phyloP scores from a whole-genome alignment of 1,140 invertebrate species.

The Drosophila nikananu region DNA sequence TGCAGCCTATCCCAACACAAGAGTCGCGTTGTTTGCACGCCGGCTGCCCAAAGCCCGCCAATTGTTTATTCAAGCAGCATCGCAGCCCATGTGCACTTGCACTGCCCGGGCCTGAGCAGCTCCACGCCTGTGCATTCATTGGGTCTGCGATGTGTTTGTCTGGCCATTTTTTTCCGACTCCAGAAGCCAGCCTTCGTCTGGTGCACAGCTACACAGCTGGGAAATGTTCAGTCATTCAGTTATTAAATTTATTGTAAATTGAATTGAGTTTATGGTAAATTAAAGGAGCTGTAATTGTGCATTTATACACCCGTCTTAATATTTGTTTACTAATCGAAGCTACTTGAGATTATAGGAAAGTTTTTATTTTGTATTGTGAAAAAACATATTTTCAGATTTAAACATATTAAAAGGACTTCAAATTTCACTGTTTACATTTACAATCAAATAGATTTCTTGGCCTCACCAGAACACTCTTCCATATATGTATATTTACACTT shows the following conservation, averaged over 20 bases:
- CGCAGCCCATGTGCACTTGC: slow-evolving; percentile 35
- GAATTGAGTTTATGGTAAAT: background rate
- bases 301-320: too few species aligned
- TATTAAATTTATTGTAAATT: background rate
- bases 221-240: background rate
- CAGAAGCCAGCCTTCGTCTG: slow-evolving; percentile 4
- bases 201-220: slow-evolving; percentile 23
- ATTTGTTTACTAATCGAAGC: background rate
- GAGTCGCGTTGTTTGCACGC: slow-evolving; percentile 58
- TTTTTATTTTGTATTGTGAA: too few species aligned
- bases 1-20: slow-evolving; percentile 20
- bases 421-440: background rate
- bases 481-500: background rate
- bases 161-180: slow-evolving; percentile 36
- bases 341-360: background rate
- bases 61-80: slow-evolving; percentile 79
- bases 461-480: background rate
- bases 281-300: too few species aligned
- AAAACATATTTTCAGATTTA: background rate
- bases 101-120: background rate
- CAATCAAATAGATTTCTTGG: background rate
- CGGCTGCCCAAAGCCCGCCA: slow-evolving; percentile 58
- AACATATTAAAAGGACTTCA: background rate
- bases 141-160: slow-evolving; percentile 60
- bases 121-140: slow-evolving; percentile 61